phyloP scores from a whole-genome alignment of 2,113 vertebrate species.

The Pandion haliaetus region DNA sequence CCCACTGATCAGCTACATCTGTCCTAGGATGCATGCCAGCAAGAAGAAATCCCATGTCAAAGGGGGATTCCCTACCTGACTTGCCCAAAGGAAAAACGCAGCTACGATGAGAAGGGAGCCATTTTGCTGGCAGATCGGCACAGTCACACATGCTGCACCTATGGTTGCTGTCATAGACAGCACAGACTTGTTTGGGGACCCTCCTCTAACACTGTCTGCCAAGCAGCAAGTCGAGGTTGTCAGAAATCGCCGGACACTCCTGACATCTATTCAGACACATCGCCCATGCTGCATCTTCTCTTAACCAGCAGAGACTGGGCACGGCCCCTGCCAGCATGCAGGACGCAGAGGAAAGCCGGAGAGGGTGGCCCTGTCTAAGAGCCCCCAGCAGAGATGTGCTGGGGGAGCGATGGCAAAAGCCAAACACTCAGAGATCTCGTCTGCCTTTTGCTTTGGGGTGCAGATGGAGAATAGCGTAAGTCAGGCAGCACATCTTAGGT shows the following conservation, averaged over 20 bases:
- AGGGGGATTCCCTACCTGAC: neutral
- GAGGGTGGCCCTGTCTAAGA: neutral
- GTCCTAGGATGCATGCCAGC: neutral
- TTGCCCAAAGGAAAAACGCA: neutral
- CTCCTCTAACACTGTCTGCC: neutral
- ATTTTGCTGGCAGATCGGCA: neutral
- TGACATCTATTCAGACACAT: rapidly evolving
- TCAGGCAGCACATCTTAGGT: neutral
- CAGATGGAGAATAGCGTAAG: neutral
- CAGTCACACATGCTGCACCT: neutral
- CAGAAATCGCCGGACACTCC: neutral
- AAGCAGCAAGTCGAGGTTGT: rapidly evolving
- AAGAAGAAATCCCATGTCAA: neutral
- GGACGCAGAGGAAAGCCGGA: neutral
- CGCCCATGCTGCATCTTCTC: neutral
- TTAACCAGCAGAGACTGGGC: neutral
- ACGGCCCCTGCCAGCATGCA: rapidly evolving
- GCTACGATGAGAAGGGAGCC: neutral
- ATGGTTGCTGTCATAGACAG: neutral
- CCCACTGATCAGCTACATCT: neutral
- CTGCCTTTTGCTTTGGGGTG: neutral
- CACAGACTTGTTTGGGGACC: neutral
- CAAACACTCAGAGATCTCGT: neutral
- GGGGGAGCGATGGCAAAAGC: neutral
- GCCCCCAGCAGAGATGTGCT: neutral